These are phyloP conservation scores for Hiodon alosoides DNA, from an alignment of 2,113 vertebrate genomes.

Conservation along the genomic window DNA sequence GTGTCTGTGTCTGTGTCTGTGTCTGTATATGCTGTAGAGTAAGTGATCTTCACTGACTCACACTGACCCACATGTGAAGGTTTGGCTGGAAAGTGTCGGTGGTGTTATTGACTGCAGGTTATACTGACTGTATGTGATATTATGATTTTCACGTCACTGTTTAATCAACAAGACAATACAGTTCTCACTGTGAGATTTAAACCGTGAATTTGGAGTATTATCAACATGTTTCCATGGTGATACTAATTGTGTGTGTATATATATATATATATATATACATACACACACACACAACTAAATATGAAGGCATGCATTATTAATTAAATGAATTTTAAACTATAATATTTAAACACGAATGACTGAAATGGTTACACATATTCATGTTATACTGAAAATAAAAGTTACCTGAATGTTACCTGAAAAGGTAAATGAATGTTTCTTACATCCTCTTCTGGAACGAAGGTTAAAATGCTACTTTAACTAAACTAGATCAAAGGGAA, in stretches of 20 bases:
- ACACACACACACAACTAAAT: too few relatives aligned
- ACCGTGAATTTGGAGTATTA: conserved; percentile 84
- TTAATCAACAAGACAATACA: conserved; percentile 68
- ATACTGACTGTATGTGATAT: conserved; percentile 73
- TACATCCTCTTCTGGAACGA: conserved; percentile 58
- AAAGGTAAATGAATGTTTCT: conserved; percentile 67
- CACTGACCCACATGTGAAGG: background rate
- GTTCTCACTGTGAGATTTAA: conserved; percentile 89
- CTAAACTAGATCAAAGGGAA: too few relatives aligned
- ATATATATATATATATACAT: conserved; percentile 83
- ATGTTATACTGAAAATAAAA: conserved; percentile 93
- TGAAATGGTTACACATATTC: conserved; percentile 86
- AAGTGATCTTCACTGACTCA: too few relatives aligned
- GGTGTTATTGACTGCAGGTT: conserved; percentile 70
- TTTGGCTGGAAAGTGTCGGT: background rate
- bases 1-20: conserved; percentile 28
- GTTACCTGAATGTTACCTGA: too few relatives aligned
- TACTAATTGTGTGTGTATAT: conserved; percentile 76
- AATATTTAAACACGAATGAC: conserved; percentile 73
- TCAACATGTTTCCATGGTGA: conserved; percentile 93
- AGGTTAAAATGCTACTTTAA: too few relatives aligned
- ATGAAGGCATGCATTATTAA: conserved; percentile 97
- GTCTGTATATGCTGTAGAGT: background rate
- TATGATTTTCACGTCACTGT: conserved; percentile 68
- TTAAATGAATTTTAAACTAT: conserved; percentile 66